Conservation (phyloP, 1,140 invertebrate genomes). For the Mactra quadrangularis region DNA sequence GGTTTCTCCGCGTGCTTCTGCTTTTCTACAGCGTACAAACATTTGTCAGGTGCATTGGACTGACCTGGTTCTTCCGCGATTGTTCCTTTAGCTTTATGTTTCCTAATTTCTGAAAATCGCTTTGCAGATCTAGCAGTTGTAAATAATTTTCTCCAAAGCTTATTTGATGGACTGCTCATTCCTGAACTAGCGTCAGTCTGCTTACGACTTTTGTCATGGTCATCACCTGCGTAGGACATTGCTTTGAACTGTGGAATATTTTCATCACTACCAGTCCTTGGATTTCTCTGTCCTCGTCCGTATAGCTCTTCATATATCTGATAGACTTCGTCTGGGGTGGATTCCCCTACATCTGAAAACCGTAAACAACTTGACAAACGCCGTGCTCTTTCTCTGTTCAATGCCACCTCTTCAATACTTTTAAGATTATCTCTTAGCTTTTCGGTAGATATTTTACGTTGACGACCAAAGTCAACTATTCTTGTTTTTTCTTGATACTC, state of each 20-base stretch:
- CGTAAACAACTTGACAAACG: constrained; percentile 5
- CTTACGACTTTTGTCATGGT: background rate
- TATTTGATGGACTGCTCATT: constrained; percentile 7
- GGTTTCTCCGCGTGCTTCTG: no score
- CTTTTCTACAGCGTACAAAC: background rate
- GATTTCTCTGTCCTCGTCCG: background rate
- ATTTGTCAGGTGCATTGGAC: background rate
- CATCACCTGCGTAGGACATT: background rate
- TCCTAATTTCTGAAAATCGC: constrained; percentile 1
- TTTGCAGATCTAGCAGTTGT: constrained; percentile 20
- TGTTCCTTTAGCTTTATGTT: background rate
- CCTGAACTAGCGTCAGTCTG: background rate
- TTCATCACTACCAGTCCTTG: background rate
- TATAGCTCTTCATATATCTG: constrained; percentile 26
- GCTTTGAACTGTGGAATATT: background rate
- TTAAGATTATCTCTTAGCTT: background rate
- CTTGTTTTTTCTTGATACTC: background rate
- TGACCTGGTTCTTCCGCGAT: background rate
- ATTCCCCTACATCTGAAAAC: background rate
- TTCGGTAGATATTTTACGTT: constrained; percentile 2
- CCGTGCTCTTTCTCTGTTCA: background rate
- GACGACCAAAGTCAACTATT: background rate
- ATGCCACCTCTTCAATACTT: background rate
- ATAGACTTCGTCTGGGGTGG: constrained; percentile 35
- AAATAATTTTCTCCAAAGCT: constrained; percentile 31